Evolutionary conservation across 2,797 vertebrate genomes (phyloP).

Genomic region (Hyperoplus immaculatus): DNA sequence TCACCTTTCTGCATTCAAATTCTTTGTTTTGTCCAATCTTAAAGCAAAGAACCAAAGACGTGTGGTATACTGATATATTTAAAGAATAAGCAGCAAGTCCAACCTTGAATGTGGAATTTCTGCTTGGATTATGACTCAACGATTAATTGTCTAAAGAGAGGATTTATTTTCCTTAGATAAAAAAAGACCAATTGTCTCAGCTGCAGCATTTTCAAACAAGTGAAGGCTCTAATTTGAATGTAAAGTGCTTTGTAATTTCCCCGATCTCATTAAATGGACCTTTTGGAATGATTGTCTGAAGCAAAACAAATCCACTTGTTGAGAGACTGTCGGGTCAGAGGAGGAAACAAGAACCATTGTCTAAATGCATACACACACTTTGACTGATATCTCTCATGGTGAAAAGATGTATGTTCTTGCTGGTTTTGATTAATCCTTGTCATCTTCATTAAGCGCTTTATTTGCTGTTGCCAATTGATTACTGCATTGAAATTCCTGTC

Average conservation of each 20-base stretch:
- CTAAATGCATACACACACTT: constrained; percentile 18
- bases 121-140: neutral
- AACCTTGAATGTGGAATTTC: neutral
- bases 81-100: neutral
- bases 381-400: constrained; percentile 68
- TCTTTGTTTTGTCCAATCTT: neutral
- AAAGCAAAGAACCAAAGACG: neutral
- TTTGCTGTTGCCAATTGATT: constrained; percentile 73
- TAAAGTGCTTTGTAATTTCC: neutral
- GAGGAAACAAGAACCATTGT: constrained; percentile 7
- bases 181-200: neutral
- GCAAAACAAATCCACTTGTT: constrained; percentile 22
- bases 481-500: constrained; percentile 48
- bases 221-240: neutral
- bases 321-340: constrained; percentile 16
- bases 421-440: constrained; percentile 71
- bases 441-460: constrained; percentile 43
- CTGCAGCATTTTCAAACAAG: neutral
- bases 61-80: neutral
- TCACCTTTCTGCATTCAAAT: neutral
- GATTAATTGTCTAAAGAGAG: neutral
- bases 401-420: constrained; percentile 67
- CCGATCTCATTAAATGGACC: neutral
- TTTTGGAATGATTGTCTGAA: neutral
- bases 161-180: neutral